Base-by-base conservation (phyloP, 2,797 vertebrate genomes). In the Smutsia temminckii region DNA sequence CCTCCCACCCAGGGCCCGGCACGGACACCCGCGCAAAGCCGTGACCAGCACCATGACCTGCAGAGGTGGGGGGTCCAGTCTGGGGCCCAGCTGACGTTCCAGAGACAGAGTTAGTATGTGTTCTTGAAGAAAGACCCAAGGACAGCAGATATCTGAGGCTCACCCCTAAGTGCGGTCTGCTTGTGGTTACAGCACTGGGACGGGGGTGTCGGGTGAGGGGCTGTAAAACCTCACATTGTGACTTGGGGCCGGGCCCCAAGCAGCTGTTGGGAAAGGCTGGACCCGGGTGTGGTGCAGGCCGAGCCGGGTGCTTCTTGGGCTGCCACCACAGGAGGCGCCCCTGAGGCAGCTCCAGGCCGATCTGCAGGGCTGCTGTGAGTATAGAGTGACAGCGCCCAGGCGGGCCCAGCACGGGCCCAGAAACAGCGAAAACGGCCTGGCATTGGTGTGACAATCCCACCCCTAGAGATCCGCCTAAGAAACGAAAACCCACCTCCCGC, bases 101-200 rank as follows among this genome's bases (percentile, higher is more conserved):
- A 12, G 71, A 84, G 66, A 64, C n/a, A 63, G 34, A 42, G n/a
- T 27, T 8, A 53, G 37, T n/a, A 27, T 0, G 1, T 5, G 34
- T 32, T 71, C 37, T 40, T 20, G 21, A 29, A 71, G 71, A 77
- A 16, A 57, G n/a, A 57, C 11, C 85, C 37, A 21, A 64, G 34
- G 37, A 51, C 0, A 64, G 37, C 49, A 84, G 37, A 32, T 49
- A 32, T 11, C 5, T 18, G 77, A 55, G 69, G 12, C 5, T 7
- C 23, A 8, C 21, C 17, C 42, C 42, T 16, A 40, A 83, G 21
- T 17, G 42, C n/a, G 46, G 46, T 42, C 29, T 77, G 34, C 37
- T 32, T 0, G 9, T 14, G 57, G 25, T 10, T 32, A 34, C 21
- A 18, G 4, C 0, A 0, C 5, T 9, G 16, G 11, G 8, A 66